Base-by-base conservation (phyloP, 2,113 vertebrate genomes). In the Stegastes partitus region DNA sequence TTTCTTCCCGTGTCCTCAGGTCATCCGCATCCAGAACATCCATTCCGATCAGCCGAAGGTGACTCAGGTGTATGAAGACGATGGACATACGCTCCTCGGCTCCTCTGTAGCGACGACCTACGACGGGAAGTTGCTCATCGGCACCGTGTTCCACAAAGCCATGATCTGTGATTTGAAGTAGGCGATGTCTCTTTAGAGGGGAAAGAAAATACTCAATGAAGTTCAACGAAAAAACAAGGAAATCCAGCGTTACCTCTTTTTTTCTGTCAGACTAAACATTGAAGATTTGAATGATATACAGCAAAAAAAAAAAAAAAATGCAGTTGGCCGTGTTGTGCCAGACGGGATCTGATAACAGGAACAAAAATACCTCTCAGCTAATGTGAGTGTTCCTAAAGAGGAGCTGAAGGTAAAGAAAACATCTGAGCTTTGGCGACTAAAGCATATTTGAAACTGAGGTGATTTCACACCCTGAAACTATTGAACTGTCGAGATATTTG, bases 141-240 rank as follows among this genome's bases (percentile, higher is more conserved):
- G 98, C 58, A 96, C 96, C 0, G 84, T 98, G 53, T 97, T 92
- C 86, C 97, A 99, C 67, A 97, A 95, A 93, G 95, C 96, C 7
- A 79, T 99, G 25, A 91, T 89, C 34, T 99, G 98, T 90, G 89
- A 97, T 66, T 90, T 98, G 61, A 69, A 93, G 22, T 93, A 92
- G 81, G 19, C 12, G 0, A 42, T 34, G 18, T 5, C 37, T 54
- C 4, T 51, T 16, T 11, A 16, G 12, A 9, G 26, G 5, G 37
- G 8, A 42, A 42, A 15, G 4, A 42, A 42, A 42, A 42, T 15
- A 15, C 12, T 14, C 11, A 15, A 14, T 15, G 39, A 42, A 15
- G 2, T 42, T 42, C 12, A 15, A 42, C 4, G 2, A 42, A 42
- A 42, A 15, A 42, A 42, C 8, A 34, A 42, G 12, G 39, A 42